Evolutionary conservation across 1,140 invertebrate species (phyloP).

Genomic region (Thalassaphorura encarpata): DNA sequence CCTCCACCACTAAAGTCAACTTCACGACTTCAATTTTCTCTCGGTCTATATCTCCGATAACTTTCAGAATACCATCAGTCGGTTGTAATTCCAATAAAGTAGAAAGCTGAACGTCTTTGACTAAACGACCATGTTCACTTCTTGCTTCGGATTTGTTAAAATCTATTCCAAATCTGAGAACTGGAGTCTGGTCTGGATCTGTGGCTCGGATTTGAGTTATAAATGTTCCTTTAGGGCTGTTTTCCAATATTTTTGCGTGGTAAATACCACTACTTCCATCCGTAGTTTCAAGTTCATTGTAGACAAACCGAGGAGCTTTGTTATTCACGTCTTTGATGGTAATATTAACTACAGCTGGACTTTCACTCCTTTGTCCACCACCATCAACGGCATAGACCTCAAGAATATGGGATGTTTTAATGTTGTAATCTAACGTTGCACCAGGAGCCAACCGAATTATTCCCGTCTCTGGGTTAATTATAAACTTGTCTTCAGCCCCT

Average conservation of each 20-base stretch:
- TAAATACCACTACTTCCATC: slow-evolving; percentile 17
- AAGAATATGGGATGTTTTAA: slow-evolving; percentile 44
- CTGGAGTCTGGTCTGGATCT: slow-evolving; percentile 66
- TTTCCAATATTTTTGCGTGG: slow-evolving; percentile 25
- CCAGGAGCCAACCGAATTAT: slow-evolving; percentile 73
- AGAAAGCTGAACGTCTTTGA: slow-evolving; percentile 57
- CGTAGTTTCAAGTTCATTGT: neutral
- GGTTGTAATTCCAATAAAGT: slow-evolving; percentile 61
- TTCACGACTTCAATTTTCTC: slow-evolving; percentile 72
- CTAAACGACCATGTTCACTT: slow-evolving; percentile 56
- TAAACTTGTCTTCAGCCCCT: slow-evolving; percentile 84
- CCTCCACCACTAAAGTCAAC: slow-evolving; percentile 66
- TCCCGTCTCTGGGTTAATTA: slow-evolving; percentile 70
- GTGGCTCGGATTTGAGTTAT: slow-evolving; percentile 48
- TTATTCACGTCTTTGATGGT: slow-evolving; percentile 84
- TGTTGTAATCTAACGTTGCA: slow-evolving; percentile 64
- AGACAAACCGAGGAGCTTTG: slow-evolving; percentile 43
- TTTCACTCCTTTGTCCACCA: slow-evolving; percentile 61
- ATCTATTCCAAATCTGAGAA: slow-evolving; percentile 51
- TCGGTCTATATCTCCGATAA: slow-evolving; percentile 60
- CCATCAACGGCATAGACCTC: slow-evolving; percentile 67
- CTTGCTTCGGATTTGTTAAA: slow-evolving; percentile 57
- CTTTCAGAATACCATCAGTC: slow-evolving; percentile 58
- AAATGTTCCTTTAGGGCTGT: slow-evolving; percentile 20
- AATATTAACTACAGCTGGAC: slow-evolving; percentile 65